Evolutionary conservation across 1,140 invertebrate species (phyloP).

Genomic region (Psix sp.): DNA sequence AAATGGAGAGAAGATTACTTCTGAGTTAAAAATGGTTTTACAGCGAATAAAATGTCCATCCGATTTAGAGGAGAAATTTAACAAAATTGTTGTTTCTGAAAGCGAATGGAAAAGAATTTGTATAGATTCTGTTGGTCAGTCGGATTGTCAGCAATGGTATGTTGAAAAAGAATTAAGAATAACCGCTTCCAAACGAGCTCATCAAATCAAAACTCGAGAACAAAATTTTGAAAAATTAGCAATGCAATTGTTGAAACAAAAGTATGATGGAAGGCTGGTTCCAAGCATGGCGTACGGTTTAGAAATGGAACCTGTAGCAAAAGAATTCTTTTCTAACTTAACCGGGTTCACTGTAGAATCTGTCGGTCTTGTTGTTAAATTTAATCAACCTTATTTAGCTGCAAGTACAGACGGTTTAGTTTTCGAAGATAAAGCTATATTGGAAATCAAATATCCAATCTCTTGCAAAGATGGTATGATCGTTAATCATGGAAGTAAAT

Average conservation of each 20-base stretch:
- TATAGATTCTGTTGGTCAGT: slow-evolving; percentile 12
- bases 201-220: slow-evolving; percentile 6
- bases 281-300: slow-evolving; percentile 9
- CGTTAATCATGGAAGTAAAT: neutral
- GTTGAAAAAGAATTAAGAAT: slow-evolving; percentile 1
- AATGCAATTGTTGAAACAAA: slow-evolving; percentile 3
- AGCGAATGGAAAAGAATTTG: slow-evolving; percentile 5
- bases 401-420: slow-evolving; percentile 11
- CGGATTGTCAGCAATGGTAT: slow-evolving; percentile 11
- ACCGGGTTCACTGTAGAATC: neutral
- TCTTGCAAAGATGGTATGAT: slow-evolving; percentile 7
- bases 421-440: slow-evolving; percentile 1
- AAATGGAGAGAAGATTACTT: slow-evolving; percentile 3
- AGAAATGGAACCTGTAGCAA: slow-evolving; percentile 5
- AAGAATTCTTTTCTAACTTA: neutral
- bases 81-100: slow-evolving; percentile 1
- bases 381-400: slow-evolving; percentile 12
- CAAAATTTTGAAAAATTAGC: slow-evolving; percentile 4
- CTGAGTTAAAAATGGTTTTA: too few species aligned
- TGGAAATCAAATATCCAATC: slow-evolving; percentile 16
- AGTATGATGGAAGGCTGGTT: slow-evolving; percentile 3
- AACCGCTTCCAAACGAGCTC: slow-evolving; percentile 6
- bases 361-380: slow-evolving; percentile 7
- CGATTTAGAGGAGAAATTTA: neutral
- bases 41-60: too few species aligned